Base-by-base conservation (phyloP, 2,113 vertebrate genomes). In the Stegostoma tigrinum region DNA sequence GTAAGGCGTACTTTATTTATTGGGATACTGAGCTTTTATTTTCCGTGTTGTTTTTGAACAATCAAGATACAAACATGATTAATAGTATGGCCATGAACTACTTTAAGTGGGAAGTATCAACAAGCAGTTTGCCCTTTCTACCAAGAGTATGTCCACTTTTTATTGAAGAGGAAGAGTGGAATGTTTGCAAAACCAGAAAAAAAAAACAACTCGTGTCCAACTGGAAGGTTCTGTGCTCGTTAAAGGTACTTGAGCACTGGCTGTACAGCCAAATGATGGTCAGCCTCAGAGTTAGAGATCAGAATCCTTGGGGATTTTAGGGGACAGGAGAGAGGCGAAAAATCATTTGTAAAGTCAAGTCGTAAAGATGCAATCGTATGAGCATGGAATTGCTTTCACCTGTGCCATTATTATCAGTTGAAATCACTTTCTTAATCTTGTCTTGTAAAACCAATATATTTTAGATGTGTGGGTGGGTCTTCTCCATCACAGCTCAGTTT, bases 391-490 rank as follows among this genome's bases (percentile, higher is more conserved):
- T 95, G 42, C 68, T 72, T 75, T 70, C 42, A 75, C 66, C 10
- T 48, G 23, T 72, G 94, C 67, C 45, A 27, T 48, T 95, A 14
- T 52, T 45, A 72, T 17, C 68, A 95, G 52, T 42, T 95, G 67
- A 72, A 95, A 95, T 95, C 67, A 72, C 67, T 72, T 93, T n/a
- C 30, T 64, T 64, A 64, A 67, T 94, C 90, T 94, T 68, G 42
- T 94, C 38, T 8, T 30, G 17, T 75, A 48, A 45, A 30, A 45
- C 30, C 23, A 66, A 93, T 75, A 23, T 48, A 24, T 45, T 42
- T 23, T 19, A 48, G 45, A 1, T 5, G 21, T 10, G 45, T 1
- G 12, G 24, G 24, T 30, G 45, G 5, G 14, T 75, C 12, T 6
- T 70, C 0, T 66, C 21, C 24, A 34, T 72, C 38, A 95, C 34